phyloP scores from a whole-genome alignment of 2,888 invertebrate species.

The Ligdia adustata region DNA sequence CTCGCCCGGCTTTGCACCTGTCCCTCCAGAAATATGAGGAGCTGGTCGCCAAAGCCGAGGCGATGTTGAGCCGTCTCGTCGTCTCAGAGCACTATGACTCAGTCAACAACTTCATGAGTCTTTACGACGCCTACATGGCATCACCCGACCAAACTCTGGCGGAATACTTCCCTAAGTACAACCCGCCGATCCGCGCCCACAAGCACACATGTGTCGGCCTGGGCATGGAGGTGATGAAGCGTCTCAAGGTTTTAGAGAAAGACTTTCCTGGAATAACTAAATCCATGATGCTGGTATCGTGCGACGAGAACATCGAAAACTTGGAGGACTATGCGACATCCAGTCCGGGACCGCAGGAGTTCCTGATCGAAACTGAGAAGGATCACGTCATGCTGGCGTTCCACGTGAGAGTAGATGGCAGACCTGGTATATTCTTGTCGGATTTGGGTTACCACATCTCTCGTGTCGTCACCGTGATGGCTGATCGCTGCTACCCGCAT shows the following conservation, averaged over 20 bases:
- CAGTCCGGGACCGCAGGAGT: constrained; percentile 84
- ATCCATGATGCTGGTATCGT: constrained; percentile 90
- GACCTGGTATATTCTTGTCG: constrained; percentile 90
- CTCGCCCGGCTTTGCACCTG: constrained; percentile 87
- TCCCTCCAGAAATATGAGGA: constrained; percentile 91
- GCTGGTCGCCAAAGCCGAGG: constrained; percentile 92
- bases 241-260: constrained; percentile 84
- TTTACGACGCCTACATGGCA: constrained; percentile 87
- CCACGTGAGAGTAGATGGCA: constrained; percentile 88
- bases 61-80: constrained; percentile 92
- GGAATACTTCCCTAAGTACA: constrained; percentile 92
- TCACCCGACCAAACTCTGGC: constrained; percentile 87
- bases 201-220: constrained; percentile 96
- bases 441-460: constrained; percentile 97
- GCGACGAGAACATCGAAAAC: constrained; percentile 92
- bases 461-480: constrained; percentile 94
- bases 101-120: constrained; percentile 91
- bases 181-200: constrained; percentile 91
- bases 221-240: constrained; percentile 91
- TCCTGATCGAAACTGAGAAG: constrained; percentile 89
- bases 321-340: constrained; percentile 86
- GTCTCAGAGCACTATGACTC: constrained; percentile 95
- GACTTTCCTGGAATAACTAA: constrained; percentile 88
- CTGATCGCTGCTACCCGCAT: constrained; percentile 94
- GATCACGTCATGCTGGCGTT: constrained; percentile 94